Conservation (phyloP, 1,140 invertebrate genomes). For the Adelges cooleyi region DNA sequence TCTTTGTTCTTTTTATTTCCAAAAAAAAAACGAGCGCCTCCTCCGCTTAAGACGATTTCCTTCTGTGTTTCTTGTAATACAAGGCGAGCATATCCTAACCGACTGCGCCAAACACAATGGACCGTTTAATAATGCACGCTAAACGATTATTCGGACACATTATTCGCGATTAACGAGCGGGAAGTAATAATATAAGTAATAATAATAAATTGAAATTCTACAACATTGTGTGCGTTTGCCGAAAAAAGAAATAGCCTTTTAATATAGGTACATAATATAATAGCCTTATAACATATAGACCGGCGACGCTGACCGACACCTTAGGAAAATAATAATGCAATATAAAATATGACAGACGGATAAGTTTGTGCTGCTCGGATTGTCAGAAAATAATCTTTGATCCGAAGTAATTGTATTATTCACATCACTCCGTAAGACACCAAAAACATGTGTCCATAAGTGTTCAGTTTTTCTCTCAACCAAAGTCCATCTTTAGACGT, state of each 20-base stretch:
- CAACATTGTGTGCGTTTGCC: neutral
- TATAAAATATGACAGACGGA: neutral
- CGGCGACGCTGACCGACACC: conserved; percentile 3
- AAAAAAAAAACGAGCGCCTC: neutral
- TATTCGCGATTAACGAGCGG: conserved; percentile 16
- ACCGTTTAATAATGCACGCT: neutral
- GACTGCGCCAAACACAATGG: conserved; percentile 11
- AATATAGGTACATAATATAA: too few species aligned
- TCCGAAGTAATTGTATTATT: too few species aligned
- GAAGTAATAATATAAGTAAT: conserved; percentile 18
- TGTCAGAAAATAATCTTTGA: neutral
- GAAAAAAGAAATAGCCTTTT: too few species aligned
- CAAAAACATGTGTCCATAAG: too few species aligned
- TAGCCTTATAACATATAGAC: too few species aligned
- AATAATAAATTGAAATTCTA: conserved; percentile 2
- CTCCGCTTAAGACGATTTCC: conserved; percentile 18
- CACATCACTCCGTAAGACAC: too few species aligned
- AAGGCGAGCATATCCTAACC: too few species aligned
- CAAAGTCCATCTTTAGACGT: too few species aligned
- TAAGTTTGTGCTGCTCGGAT: neutral
- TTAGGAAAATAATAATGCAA: too few species aligned
- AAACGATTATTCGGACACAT: conserved; percentile 14
- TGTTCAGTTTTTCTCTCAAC: too few species aligned
- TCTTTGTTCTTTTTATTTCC: neutral
- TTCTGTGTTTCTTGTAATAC: conserved; percentile 1